These are phyloP conservation scores for Propsilocerus akamusi DNA, from an alignment of 1,140 invertebrate species.

Conservation along the genomic window DNA sequence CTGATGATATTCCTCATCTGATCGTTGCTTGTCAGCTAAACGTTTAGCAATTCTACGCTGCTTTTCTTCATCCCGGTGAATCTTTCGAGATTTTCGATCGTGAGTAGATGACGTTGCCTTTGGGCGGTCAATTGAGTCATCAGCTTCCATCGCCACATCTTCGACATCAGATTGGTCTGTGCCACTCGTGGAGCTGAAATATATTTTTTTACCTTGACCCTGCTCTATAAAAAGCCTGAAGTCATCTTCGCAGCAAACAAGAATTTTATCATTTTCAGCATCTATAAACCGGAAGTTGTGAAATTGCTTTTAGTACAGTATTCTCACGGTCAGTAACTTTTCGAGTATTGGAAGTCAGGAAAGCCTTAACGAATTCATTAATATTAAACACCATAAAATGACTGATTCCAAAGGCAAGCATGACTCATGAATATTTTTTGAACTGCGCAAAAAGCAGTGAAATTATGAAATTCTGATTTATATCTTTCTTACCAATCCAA, in stretches of 20 bases:
- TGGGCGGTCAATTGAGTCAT: background rate
- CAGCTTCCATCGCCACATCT: background rate
- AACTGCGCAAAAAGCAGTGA: background rate
- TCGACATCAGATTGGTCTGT: background rate
- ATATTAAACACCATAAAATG: background rate
- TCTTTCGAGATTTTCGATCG: background rate
- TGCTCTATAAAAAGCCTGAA: background rate
- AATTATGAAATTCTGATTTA: background rate
- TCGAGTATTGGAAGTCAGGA: background rate
- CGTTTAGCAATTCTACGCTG: background rate
- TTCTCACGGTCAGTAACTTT: background rate
- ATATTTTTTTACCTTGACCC: background rate
- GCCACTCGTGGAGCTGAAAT: background rate
- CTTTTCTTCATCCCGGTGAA: background rate
- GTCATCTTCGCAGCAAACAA: background rate
- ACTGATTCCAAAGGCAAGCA: background rate
- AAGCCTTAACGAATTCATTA: background rate
- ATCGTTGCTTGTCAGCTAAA: background rate
- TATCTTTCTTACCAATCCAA: constrained; percentile 1
- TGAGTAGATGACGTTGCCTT: background rate
- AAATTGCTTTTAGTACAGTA: too few relatives aligned
- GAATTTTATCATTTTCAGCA: background rate
- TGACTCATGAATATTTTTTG: background rate
- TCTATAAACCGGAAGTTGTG: too few relatives aligned
- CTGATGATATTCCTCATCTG: background rate